A percentile compares a stretch with the other conserved stretches of the same genome.
phyloP scores from a whole-genome alignment of 2,888 invertebrate species.

The Nowickia ferox region DNA sequence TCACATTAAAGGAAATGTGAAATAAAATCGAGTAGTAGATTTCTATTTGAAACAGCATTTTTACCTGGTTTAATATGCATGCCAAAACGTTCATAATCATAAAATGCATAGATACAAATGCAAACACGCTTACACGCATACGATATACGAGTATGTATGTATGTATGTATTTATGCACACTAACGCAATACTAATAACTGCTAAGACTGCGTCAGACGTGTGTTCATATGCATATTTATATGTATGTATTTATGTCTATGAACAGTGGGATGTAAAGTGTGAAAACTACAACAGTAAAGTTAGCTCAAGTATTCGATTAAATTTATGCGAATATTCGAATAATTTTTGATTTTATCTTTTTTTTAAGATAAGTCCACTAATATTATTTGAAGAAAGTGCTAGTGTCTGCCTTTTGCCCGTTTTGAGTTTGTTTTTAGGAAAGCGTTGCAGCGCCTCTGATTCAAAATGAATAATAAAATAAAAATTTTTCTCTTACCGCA shows the following conservation, averaged over 20 bases:
- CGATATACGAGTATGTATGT: background rate
- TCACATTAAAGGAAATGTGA: slow-evolving; percentile 26
- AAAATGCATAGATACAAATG: slow-evolving; percentile 50
- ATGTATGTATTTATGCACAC: too few species aligned
- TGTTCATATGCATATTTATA: background rate
- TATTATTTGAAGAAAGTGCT: too few species aligned
- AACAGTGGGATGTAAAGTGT: slow-evolving; percentile 12
- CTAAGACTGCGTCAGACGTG: background rate
- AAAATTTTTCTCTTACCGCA: too few species aligned
- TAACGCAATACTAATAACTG: slow-evolving; percentile 7
- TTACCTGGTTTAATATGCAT: slow-evolving; percentile 73
- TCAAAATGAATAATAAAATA: too few species aligned
- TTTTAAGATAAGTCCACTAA: too few species aligned
- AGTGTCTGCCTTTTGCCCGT: too few species aligned
- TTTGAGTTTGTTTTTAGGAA: too few species aligned
- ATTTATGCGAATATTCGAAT: too few species aligned
- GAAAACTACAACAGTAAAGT: too few species aligned
- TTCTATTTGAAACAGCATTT: slow-evolving; percentile 63
- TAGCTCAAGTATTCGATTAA: too few species aligned
- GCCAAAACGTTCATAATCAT: slow-evolving; percentile 70
- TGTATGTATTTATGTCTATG: background rate
- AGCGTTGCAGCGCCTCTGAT: too few species aligned
- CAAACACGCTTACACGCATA: background rate
- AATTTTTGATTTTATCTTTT: too few species aligned
- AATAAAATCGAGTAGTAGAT: slow-evolving; percentile 60